Evolutionary conservation across 2,888 invertebrate species (phyloP).

Genomic region (Kuschelorhynchus macadamiae): DNA sequence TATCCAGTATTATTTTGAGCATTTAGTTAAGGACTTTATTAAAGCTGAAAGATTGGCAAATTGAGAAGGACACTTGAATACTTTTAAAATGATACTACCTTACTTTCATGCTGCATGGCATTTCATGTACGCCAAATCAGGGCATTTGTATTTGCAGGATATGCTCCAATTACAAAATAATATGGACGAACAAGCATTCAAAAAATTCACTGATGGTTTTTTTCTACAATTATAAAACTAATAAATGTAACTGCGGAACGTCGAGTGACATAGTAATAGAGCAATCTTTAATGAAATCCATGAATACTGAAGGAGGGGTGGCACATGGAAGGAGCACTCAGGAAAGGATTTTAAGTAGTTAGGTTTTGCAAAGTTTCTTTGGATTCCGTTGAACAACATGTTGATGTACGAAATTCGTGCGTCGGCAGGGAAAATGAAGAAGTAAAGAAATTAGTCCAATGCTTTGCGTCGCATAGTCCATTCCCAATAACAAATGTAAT

Average conservation of each 20-base stretch:
- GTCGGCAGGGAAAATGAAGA: constrained; percentile 59
- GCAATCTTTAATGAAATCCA: constrained; percentile 57
- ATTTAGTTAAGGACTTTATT: constrained; percentile 62
- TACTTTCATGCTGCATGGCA: constrained; percentile 59
- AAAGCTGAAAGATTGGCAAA: constrained; percentile 64
- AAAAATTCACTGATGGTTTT: constrained; percentile 61
- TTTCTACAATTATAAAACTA: constrained; percentile 62
- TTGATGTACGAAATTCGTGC: constrained; percentile 57
- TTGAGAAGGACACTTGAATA: constrained; percentile 63
- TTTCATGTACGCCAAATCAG: constrained; percentile 56
- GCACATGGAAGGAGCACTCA: too few species aligned
- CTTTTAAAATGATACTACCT: constrained; percentile 62
- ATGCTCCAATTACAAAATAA: constrained; percentile 42
- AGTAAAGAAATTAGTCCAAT: constrained; percentile 53
- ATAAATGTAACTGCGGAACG: constrained; percentile 64
- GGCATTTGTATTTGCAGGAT: constrained; percentile 58
- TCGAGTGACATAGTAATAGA: constrained; percentile 64
- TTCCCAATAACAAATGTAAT: constrained; percentile 54
- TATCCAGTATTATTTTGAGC: neutral
- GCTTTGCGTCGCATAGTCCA: constrained; percentile 56
- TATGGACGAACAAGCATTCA: constrained; percentile 54
- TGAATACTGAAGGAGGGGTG: constrained; percentile 65
- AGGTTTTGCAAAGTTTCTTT: too few species aligned
- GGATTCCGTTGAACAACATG: constrained; percentile 59
- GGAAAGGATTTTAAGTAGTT: too few species aligned